Evolutionary conservation across 2,797 vertebrate species (phyloP).

Genomic region (Phylloscopus collybita): DNA sequence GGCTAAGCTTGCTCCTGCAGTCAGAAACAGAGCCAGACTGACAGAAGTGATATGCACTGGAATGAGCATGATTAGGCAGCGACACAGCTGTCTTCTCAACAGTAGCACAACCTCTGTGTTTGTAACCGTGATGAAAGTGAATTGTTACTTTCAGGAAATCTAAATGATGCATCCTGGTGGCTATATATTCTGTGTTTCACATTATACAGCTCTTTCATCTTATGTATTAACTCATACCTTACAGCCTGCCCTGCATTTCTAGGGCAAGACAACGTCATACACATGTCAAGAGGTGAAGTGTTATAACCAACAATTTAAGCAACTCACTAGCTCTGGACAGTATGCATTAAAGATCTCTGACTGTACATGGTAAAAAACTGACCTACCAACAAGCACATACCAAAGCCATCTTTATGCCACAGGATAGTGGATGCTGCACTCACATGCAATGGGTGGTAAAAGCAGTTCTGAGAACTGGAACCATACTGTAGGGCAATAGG

Average conservation of each 20-base stretch:
- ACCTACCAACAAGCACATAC: not conserved
- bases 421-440: not conserved
- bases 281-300: not conserved
- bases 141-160: conserved; percentile 6
- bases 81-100: not conserved
- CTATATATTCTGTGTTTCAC: not conserved
- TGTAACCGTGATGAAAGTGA: not conserved
- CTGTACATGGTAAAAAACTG: not conserved
- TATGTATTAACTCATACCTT: not conserved
- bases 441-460: not conserved
- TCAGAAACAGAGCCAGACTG: not conserved
- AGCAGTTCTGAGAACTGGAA: not conserved
- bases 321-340: not conserved
- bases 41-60: not conserved
- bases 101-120: not conserved
- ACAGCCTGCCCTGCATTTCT: not conserved
- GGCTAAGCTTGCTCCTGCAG: not conserved
- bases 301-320: not conserved
- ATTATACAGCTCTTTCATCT: not conserved
- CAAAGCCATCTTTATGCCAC: not conserved
- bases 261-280: not conserved
- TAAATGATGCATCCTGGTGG: not conserved
- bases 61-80: not conserved
- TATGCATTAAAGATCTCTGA: not conserved
- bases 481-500: accelerated